Percentiles rank a stretch among this genome's conserved stretches.
Evolutionary conservation across 2,797 vertebrate species (phyloP).

Genomic region (Manis crassicaudata): DNA sequence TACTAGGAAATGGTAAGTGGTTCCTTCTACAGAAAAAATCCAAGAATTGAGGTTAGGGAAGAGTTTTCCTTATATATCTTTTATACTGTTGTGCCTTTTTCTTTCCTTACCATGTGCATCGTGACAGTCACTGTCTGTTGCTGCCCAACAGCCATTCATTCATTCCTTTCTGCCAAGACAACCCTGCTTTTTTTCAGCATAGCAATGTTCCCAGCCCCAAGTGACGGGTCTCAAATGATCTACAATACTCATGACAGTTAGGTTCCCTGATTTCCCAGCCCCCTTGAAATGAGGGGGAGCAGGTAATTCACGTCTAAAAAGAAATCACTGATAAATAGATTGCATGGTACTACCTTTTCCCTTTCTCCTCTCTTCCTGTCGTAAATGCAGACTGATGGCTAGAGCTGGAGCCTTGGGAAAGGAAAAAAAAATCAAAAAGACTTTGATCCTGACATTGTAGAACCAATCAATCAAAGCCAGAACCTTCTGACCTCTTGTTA

Average conservation of each 20-base stretch:
- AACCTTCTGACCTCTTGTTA: neutral
- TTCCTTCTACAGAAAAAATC: neutral
- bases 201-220: neutral
- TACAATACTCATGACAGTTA: neutral
- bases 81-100: neutral
- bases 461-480: slow-evolving; percentile 9
- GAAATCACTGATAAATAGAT: neutral
- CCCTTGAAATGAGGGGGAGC: neutral
- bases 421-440: neutral
- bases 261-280: neutral
- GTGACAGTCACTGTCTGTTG: neutral
- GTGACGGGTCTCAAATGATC: neutral
- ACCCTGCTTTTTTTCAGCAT: neutral
- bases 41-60: neutral
- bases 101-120: neutral
- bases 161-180: neutral
- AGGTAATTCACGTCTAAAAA: neutral
- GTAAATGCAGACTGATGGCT: neutral
- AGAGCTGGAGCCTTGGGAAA: neutral
- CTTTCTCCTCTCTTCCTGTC: neutral
- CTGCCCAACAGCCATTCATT: neutral
- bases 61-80: neutral
- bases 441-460: neutral
- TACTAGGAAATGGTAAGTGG: neutral
- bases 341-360: neutral